Evolutionary conservation across 2,888 invertebrate species (phyloP), one percentile per base, ranked within the genome.

Genomic region (Charanyca ferruginea): DNA sequence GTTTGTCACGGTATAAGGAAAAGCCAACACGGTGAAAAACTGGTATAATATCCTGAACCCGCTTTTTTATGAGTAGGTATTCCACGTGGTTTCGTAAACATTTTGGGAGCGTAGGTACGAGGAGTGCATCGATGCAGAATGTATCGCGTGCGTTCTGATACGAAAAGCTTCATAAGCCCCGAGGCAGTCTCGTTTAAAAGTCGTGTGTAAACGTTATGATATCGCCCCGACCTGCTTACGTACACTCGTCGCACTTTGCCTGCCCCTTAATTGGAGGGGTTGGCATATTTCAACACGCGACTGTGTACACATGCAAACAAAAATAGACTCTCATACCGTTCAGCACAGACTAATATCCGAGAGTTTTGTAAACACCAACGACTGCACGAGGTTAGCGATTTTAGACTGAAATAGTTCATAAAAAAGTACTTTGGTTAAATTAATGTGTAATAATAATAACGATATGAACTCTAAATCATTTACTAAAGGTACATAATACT

Each of bases 201-300:
- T 90, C 90, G 85, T 90, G 85, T 91, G 90, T 91, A 92, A 93
- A 91, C 91, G 89, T 91, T 91, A 90, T 93, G 91, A 90, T 92
- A 91, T 91, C 87, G 91, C 89, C 67, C 64, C 89, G 89, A 89
- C 92, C 90, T 92, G 93, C 92, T 92, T 92, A 90, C 90, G 89
- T 90, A 90, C 89, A 89, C 91, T 93, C 89, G 89, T 90, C 90
- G 92, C 90, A 91, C 91, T 93, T 92, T 90, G 87, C 91, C 88
- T 88, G 88, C 91, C 89, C 90, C 91, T 91, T 94, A 94, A 94
- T 94, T 94, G 93, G 91, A 93, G 93, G 89, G 91, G 90, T 85
- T 88, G 89, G 86, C 83, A 86, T 84, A 87, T 86, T 86, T 85
- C 83, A 85, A 87, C 93, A 93, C 92, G 93, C 92, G 86, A 91